phyloP scores from a whole-genome alignment of 1,140 invertebrate species.

The Leptopilina clavipes region DNA sequence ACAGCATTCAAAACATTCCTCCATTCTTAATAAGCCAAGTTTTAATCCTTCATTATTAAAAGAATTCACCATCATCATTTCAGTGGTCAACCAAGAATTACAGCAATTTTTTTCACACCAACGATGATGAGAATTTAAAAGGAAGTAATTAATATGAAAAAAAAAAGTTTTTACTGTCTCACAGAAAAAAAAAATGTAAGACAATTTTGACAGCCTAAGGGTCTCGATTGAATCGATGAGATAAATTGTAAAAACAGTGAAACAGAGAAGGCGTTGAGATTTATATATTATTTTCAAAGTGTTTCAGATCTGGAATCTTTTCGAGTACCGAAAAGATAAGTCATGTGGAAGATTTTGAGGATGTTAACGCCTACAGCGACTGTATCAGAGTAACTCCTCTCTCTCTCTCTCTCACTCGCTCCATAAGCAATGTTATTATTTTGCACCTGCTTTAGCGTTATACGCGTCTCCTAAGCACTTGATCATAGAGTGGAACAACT shows the following conservation, averaged over 20 bases:
- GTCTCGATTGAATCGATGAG: neutral
- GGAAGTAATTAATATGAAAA: neutral
- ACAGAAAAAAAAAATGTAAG: neutral
- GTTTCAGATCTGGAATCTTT: neutral
- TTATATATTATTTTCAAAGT: neutral
- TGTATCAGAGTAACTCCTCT: constrained; percentile 47
- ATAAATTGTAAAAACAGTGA: constrained; percentile 14
- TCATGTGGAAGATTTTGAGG: constrained; percentile 47
- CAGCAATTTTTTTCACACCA: neutral
- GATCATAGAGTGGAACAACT: constrained; percentile 56
- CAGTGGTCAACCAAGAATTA: constrained; percentile 1
- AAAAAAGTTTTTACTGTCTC: too few species aligned
- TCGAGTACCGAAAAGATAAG: neutral
- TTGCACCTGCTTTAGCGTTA: constrained; percentile 57
- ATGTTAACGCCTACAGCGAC: constrained; percentile 52
- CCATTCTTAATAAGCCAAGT: constrained; percentile 20
- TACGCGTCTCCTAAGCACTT: constrained; percentile 44
- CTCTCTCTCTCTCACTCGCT: too few species aligned
- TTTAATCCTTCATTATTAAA: constrained; percentile 24
- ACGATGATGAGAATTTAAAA: neutral
- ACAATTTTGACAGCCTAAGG: neutral
- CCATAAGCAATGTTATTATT: constrained; percentile 51
- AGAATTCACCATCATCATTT: constrained; percentile 2
- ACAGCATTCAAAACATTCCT: constrained; percentile 27
- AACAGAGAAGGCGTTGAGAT: neutral